Evolutionary conservation across 1,140 invertebrate genomes (phyloP), one percentile per base, ranked within the genome.

Genomic region (Bombus balteatus): DNA sequence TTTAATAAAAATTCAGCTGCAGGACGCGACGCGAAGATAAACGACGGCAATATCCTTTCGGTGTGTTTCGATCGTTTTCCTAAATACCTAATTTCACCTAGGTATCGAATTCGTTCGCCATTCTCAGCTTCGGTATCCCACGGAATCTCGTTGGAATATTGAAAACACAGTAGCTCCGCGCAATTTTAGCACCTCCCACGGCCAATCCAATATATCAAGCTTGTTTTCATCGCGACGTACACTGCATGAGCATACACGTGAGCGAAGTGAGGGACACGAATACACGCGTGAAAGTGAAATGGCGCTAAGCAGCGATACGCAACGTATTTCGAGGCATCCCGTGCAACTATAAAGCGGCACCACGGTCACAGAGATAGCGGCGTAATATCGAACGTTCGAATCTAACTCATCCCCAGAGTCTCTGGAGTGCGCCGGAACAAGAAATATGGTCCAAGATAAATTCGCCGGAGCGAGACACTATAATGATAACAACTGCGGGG

Each of bases 381-480:
- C 0, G 59, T 71, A 78, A 83, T 78, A 78, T 83, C 75, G 82
- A 83, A 57, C 74, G 74, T 78, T 83, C 82, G 74, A 59, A 78
- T 83, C 74, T 78, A 59, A 70, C 43, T 83, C 82, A 78, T 78
- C 82, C 82, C 34, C n/a, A 57, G 74, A 83, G 81, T 68, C 73
- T 75, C 41, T 41, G 25, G 34, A 39, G 62, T 18, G 18, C 28
- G 4, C 28, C 32, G 65, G 25, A 25, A 32, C 81, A 41, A 78
- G 74, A 78, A 83, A 68, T 70, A 83, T 57, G 25, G 62, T 13
- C 22, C 41, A 70, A 83, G 81, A 83, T 77, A 77, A 83, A 83
- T 83, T 57, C 81, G 25, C 32, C 62, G 25, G 22, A 22, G 71
- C 71, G 37, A 28, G 81, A 34, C 43, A 34, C 28, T 57, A 32